Base-by-base conservation (phyloP, 2,888 invertebrate genomes). In the Germaria angustata region DNA sequence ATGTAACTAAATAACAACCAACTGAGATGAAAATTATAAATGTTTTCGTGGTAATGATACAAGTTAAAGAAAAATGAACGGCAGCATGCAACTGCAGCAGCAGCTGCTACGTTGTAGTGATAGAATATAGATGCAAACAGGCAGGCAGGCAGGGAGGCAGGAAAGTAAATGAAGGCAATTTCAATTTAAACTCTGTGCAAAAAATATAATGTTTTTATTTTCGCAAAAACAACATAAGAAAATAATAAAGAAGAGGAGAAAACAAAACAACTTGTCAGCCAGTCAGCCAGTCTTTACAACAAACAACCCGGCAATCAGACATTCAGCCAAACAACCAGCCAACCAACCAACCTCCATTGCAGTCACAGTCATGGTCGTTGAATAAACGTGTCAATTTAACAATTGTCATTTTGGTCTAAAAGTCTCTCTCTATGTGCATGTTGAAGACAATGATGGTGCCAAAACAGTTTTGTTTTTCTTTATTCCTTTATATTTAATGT, bases 331-430 rank as follows among this genome's bases (percentile, higher is more conserved):
- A 46, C 81, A 85, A 83, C 66, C 22, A 63, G 17, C 24, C 36
- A 66, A 13, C 17, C 59, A 41, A 49, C 57, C 81, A 85, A 83
- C 81, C 84, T 81, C 84, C 51, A 79, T 75, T 83, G 71, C 77
- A 86, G 88, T 86, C 87, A 86, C 86, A 88, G 88, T 89, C 88
- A 88, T 89, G 88, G 89, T 88, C 88, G 86, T 84, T 88, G 88
- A 84, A 85, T 89, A 88, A 86, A 87, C 87, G 87, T 89, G 89
- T 87, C 89, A 88, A 88, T 87, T 86, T 88, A 78, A 61, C 80
- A 78, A 78, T 81, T 75, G 81, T 80, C 81, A 79, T 80, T 65
- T 79, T 53, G 57, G 57, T 63, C 46, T 59, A 24, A 65, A 72
- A 77, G 61, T 53, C 65, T 63, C n/a, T 63, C n/a, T 49, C 17